Evolutionary conservation across 2,888 invertebrate genomes (phyloP), one percentile per base, ranked within the genome.

Genomic region (Dysmachus trigonus): DNA sequence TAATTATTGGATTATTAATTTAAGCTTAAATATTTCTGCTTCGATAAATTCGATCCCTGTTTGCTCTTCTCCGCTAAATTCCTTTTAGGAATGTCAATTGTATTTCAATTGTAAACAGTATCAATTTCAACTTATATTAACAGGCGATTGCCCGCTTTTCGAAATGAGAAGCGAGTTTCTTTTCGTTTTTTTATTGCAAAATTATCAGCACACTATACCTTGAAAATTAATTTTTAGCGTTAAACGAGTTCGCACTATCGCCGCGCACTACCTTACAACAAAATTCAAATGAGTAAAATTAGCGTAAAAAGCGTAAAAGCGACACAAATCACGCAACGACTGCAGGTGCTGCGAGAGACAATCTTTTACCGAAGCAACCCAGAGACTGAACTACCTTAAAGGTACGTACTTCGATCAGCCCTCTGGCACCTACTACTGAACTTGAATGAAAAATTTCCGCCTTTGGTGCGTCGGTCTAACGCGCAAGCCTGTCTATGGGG

Each of bases 1-100:
- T 83, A 53, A 82, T 71, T n/a, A 72, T 71, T n/a, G 3, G n/a
- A 83, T 62, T 82, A 71, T 71, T 83, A 83, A 72, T 83, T 83
- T 27, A 22, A 72, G 53, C 41, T 41, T 10, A 51, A 30, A 27
- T 41, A 41, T 38, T 27, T 71, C 41, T 81, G 81, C 3, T 18
- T 81, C 71, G 30, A 83, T 41, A 72, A 22, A 38, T 83, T 33
- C 22, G 71, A 82, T 18, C 31, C 31, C 13, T 72, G 27, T 22
- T 72, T 72, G 83, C 27, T 33, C 31, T 62, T 33, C 31, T 27
- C 53, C 3, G n/a, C 18, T 22, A 72, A 41, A 41, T 72, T 83
- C 18, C 30, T 35, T 53, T 33, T 81, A 79, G 5, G 79, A 51
- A 51, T 79, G 38, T 53, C 51, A 18, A 18, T 81, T 62, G 62